Percentiles rank a stretch among this genome's conserved stretches.
phyloP scores from a whole-genome alignment of 2,888 invertebrate species.

The Coecobrya sp. region DNA sequence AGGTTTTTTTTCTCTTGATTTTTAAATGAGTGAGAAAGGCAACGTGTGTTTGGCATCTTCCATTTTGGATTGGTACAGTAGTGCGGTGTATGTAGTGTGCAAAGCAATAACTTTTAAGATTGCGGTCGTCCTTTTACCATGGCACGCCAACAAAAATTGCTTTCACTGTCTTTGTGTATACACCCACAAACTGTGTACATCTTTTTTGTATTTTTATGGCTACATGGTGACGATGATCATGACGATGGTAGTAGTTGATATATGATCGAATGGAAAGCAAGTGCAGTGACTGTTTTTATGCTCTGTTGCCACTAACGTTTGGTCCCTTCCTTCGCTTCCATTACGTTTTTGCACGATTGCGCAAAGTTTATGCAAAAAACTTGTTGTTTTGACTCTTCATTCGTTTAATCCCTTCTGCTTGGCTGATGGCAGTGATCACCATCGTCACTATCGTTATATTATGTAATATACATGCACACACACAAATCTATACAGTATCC shows the following conservation, averaged over 20 bases:
- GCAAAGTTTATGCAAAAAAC: conserved; percentile 56
- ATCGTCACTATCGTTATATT: conserved; percentile 1
- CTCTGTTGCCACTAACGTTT: neutral
- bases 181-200: neutral
- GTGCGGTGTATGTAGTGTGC: neutral
- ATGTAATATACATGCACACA: neutral
- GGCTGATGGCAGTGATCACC: neutral
- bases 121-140: conserved; percentile 20
- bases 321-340: conserved; percentile 16
- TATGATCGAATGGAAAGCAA: conserved; percentile 3
- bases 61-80: neutral
- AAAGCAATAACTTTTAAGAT: conserved; percentile 38
- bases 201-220: conserved; percentile 8
- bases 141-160: conserved; percentile 29
- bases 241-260: conserved; percentile 9
- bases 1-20: neutral
- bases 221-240: neutral
- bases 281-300: conserved; percentile 12
- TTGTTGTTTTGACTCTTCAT: conserved; percentile 51
- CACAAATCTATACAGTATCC: neutral
- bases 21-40: neutral
- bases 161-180: neutral
- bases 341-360: conserved; percentile 59
- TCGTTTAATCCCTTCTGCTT: conserved; percentile 52
- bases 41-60: neutral